A percentile compares a stretch with the other conserved stretches of the same genome.
Conservation (phyloP, 2,113 vertebrate genomes). For the Piprites chloris region DNA sequence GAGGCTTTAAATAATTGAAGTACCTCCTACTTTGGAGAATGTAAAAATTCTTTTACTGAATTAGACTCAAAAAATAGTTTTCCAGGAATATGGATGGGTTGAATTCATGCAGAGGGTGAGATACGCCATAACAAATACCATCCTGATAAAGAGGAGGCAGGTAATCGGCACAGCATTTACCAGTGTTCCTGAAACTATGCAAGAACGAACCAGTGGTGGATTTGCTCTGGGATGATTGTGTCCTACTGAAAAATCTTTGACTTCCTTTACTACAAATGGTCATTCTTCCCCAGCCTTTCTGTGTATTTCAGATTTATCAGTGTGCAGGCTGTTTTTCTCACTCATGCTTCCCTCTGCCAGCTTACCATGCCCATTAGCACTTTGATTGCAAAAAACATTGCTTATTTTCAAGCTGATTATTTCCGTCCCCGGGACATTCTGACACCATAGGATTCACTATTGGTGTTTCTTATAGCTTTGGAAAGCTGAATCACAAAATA, state of each 20-base stretch:
- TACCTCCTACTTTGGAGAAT: not conserved
- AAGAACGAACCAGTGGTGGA: not conserved
- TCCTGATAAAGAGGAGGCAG: not conserved
- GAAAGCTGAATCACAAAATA: not conserved
- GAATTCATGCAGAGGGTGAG: not conserved
- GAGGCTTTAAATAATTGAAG: not conserved
- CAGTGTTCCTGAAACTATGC: not conserved
- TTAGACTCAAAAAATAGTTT: not conserved
- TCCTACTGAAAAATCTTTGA: not conserved
- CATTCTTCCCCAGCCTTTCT: not conserved
- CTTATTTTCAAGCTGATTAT: constrained; percentile 27
- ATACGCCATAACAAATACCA: not conserved
- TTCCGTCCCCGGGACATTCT: not conserved
- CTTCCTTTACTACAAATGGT: not conserved
- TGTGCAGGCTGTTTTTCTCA: not conserved
- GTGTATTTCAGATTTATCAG: not conserved
- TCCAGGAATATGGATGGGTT: not conserved
- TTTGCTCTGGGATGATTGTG: not conserved
- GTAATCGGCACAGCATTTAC: fast-evolving
- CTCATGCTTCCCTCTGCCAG: not conserved
- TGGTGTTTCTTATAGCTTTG: not conserved
- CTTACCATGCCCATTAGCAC: not conserved
- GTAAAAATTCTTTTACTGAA: not conserved
- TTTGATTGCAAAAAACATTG: not conserved
- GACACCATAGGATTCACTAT: not conserved